Evolutionary conservation across 2,113 vertebrate genomes (phyloP).

Genomic region (Anolis sagrei): DNA sequence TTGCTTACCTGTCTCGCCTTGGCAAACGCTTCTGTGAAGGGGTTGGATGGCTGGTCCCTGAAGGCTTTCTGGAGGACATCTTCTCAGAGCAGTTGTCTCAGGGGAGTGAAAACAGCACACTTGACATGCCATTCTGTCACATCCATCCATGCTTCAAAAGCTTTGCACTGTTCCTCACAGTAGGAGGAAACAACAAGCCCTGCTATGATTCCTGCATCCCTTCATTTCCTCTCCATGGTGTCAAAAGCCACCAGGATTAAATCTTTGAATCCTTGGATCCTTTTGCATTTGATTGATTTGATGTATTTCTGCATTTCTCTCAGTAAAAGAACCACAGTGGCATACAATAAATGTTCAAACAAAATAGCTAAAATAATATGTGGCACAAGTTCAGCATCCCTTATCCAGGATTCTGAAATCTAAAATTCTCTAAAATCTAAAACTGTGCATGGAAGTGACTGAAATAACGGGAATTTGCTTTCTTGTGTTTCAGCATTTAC

Average conservation of each 20-base stretch:
- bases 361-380: too few species aligned
- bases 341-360: too few species aligned
- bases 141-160: background rate
- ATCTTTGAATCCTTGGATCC: background rate
- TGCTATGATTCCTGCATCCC: background rate
- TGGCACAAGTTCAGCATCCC: too few species aligned
- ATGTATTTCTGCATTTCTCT: too few species aligned
- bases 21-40: background rate
- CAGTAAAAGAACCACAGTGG: too few species aligned
- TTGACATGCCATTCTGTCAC: background rate
- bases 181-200: background rate
- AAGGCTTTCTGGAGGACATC: background rate
- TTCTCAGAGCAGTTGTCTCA: background rate
- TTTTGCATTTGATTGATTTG: background rate
- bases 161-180: background rate
- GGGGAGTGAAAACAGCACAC: background rate
- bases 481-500: too few species aligned
- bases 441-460: too few species aligned
- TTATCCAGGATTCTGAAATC: too few species aligned
- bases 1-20: background rate
- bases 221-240: background rate
- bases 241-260: background rate
- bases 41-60: background rate
- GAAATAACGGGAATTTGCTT: too few species aligned
- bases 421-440: too few species aligned